A percentile compares a stretch with the other conserved stretches of the same genome.
Conservation (phyloP, 2,888 invertebrate genomes). For the Seira ritae region DNA sequence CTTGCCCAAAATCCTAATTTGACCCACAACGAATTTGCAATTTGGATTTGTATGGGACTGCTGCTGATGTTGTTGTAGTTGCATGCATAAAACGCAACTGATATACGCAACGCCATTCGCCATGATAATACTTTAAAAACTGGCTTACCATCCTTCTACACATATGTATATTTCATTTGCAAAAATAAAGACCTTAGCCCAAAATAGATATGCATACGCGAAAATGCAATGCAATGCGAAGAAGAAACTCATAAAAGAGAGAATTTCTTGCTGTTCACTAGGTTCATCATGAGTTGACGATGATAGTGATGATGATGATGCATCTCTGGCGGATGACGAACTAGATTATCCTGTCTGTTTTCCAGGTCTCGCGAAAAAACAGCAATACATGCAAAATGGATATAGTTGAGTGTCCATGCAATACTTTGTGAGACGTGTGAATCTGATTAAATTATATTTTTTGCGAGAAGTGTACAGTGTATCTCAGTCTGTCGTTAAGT, state of each 20-base stretch:
- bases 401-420: neutral
- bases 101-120: neutral
- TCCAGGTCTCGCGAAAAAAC: conserved; percentile 2
- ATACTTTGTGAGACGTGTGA: neutral
- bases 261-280: too few relatives aligned
- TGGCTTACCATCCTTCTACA: neutral
- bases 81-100: neutral
- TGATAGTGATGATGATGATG: conserved; percentile 2
- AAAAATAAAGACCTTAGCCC: neutral
- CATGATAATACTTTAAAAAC: neutral
- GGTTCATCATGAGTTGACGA: too few relatives aligned
- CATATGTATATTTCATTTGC: neutral
- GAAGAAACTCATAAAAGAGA: neutral
- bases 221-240: neutral
- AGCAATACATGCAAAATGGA: neutral
- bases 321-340: conserved; percentile 11
- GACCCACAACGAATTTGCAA: neutral
- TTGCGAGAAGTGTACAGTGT: neutral
- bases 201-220: neutral
- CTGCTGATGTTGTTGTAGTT: neutral
- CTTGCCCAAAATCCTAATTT: neutral
- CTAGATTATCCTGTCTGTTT: neutral
- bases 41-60: too few relatives aligned
- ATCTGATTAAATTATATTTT: conserved; percentile 11
- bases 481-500: neutral